phyloP scores from a whole-genome alignment of 2,888 invertebrate genomes.

The Scaeva pyrastri region DNA sequence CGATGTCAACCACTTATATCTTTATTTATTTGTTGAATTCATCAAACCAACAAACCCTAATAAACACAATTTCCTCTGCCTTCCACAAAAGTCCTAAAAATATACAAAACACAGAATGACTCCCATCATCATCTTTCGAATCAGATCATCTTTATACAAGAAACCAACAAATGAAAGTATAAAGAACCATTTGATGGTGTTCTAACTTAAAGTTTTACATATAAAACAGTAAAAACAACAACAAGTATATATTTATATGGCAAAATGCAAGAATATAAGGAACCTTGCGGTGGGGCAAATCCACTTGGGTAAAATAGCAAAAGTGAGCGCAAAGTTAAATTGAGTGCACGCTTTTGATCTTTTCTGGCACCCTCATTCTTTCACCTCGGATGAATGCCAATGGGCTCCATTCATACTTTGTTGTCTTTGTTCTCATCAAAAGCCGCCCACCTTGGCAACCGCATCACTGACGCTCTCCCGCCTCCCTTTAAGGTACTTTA shows the following conservation, averaged over 20 bases:
- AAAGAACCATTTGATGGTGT: conserved; percentile 37
- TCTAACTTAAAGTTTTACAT: conserved; percentile 42
- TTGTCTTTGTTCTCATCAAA: conserved; percentile 74
- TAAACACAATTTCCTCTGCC: neutral
- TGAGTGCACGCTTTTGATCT: conserved; percentile 78
- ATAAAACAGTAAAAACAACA: conserved; percentile 3
- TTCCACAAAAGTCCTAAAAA: conserved; percentile 8
- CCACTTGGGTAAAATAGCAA: conserved; percentile 75
- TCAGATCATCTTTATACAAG: conserved; percentile 56
- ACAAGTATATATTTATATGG: conserved; percentile 44
- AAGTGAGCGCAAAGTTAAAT: conserved; percentile 77
- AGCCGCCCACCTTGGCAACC: conserved; percentile 67
- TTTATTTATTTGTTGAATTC: conserved; percentile 11
- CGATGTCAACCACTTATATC: conserved; percentile 13
- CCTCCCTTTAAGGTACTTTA: neutral
- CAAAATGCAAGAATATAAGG: conserved; percentile 45
- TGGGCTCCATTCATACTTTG: conserved; percentile 73
- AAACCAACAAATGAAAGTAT: conserved; percentile 31
- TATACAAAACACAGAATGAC: neutral
- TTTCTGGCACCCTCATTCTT: conserved; percentile 73
- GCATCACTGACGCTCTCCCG: neutral
- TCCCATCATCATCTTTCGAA: neutral
- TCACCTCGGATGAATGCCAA: conserved; percentile 74
- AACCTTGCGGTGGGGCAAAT: conserved; percentile 65
- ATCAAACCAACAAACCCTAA: conserved; percentile 30